Conservation (phyloP, 2,113 vertebrate genomes). For the Zosterops borbonicus region DNA sequence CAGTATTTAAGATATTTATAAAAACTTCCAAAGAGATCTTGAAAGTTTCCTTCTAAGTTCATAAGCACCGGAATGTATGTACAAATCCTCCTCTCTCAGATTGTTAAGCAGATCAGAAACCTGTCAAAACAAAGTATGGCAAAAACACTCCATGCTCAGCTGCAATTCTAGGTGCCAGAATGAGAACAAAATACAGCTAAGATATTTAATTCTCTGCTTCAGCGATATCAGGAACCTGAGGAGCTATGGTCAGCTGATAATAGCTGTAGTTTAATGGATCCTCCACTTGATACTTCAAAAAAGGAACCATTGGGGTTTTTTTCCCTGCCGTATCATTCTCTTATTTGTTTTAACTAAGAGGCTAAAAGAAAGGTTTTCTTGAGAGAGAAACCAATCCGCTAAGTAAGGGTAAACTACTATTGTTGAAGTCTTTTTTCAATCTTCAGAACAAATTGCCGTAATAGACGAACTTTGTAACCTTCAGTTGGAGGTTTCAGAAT, state of each 20-base stretch:
- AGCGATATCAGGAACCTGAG: not conserved
- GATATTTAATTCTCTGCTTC: not conserved
- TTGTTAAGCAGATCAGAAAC: not conserved
- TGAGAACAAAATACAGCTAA: not conserved
- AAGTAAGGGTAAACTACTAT: not conserved
- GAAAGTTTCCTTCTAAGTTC: not conserved
- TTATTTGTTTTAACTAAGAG: not conserved
- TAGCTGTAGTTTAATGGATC: not conserved
- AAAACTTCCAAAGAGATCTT: not conserved
- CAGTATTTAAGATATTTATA: not conserved
- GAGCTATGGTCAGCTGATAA: not conserved
- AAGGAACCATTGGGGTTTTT: not conserved
- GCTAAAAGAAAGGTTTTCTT: not conserved
- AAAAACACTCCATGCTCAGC: not conserved
- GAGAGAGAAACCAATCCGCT: not conserved
- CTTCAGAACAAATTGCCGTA: not conserved
- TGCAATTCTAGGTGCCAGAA: not conserved
- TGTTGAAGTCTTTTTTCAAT: not conserved
- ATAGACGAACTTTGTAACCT: not conserved
- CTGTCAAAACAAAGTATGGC: not conserved
- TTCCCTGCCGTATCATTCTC: fast-evolving
- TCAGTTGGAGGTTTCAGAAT: not conserved
- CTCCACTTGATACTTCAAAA: not conserved
- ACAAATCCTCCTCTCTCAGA: not conserved
- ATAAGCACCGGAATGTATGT: fast-evolving